These are phyloP conservation scores for Vollenhovia emeryi DNA, from an alignment of 1,140 invertebrate species.

Conservation along the genomic window DNA sequence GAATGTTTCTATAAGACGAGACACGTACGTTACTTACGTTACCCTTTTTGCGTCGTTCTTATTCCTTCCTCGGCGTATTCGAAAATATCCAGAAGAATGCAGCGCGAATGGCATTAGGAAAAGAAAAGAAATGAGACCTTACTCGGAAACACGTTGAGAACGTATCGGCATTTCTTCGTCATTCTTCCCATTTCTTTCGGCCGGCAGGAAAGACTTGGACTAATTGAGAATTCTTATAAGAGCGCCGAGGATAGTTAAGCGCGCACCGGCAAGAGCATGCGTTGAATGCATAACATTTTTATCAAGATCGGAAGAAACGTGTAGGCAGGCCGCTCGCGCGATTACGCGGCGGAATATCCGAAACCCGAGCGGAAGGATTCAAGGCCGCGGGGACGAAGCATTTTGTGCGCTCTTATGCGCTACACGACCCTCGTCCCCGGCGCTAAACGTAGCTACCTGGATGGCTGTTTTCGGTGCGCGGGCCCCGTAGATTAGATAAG, in stretches of 20 bases:
- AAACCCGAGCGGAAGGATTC: slow-evolving; percentile 51
- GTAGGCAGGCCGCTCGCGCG: background rate
- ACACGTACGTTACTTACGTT: background rate
- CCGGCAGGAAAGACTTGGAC: background rate
- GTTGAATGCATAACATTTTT: slow-evolving; percentile 70
- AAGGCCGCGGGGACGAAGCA: slow-evolving; percentile 34
- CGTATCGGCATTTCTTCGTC: slow-evolving; percentile 1
- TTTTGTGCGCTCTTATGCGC: slow-evolving; percentile 8
- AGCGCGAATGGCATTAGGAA: background rate
- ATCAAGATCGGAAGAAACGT: slow-evolving; percentile 62
- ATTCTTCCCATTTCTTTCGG: slow-evolving; percentile 12
- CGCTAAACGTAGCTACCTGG: slow-evolving; percentile 32
- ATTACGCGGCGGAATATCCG: slow-evolving; percentile 37
- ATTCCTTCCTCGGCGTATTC: background rate
- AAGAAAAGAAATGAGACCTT: background rate
- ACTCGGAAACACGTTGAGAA: background rate
- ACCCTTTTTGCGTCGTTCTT: background rate
- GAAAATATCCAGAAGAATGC: background rate
- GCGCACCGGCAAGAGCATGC: slow-evolving; percentile 49
- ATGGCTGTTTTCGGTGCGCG: background rate
- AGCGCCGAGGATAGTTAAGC: slow-evolving; percentile 28
- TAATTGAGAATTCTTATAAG: slow-evolving; percentile 61
- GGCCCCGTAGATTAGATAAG: slow-evolving; percentile 33
- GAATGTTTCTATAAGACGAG: background rate
- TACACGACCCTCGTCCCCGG: background rate